These are phyloP conservation scores for Rhodinocichla rosea DNA, from an alignment of 2,113 vertebrate species.

Conservation along the genomic window DNA sequence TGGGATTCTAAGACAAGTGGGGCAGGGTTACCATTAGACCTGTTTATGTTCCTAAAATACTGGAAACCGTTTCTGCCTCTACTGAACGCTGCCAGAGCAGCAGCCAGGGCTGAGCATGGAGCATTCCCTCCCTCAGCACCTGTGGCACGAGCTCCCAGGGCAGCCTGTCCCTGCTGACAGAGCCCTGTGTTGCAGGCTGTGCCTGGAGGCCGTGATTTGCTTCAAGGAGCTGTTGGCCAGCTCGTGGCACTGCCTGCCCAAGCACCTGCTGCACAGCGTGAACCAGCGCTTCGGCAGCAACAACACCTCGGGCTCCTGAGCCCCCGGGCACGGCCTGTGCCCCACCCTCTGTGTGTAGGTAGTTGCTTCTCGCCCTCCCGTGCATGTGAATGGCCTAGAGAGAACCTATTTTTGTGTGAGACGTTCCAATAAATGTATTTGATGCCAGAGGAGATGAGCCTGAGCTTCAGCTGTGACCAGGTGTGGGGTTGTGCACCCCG, in stretches of 20 bases:
- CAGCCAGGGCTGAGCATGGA: rapidly evolving
- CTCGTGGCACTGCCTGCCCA: slow-evolving; percentile 90
- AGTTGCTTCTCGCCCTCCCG: slow-evolving; percentile 51
- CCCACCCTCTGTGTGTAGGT: slow-evolving; percentile 23
- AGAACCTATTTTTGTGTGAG: slow-evolving; percentile 80
- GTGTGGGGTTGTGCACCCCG: background rate
- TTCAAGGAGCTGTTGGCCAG: slow-evolving; percentile 83
- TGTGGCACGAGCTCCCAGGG: rapidly evolving
- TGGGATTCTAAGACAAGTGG: background rate
- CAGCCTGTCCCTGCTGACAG: background rate
- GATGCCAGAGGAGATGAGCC: slow-evolving; percentile 35
- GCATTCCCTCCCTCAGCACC: rapidly evolving
- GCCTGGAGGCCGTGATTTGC: slow-evolving; percentile 85
- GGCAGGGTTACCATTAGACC: background rate
- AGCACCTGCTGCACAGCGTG: slow-evolving; percentile 87
- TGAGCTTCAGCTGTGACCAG: background rate
- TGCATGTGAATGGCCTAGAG: slow-evolving; percentile 80
- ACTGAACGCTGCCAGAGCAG: background rate
- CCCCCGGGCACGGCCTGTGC: background rate
- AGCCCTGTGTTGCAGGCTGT: slow-evolving; percentile 72
- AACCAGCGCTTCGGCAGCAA: slow-evolving; percentile 82
- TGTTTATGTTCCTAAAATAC: rapidly evolving
- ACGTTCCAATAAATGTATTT: slow-evolving; percentile 75
- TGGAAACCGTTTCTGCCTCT: background rate
- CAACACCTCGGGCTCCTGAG: slow-evolving; percentile 88